These are phyloP conservation scores for Turritopsis dohrnii DNA, from an alignment of 30 jellyfish, hydroid and myxozoan genomes.

Conservation along the genomic window DNA sequence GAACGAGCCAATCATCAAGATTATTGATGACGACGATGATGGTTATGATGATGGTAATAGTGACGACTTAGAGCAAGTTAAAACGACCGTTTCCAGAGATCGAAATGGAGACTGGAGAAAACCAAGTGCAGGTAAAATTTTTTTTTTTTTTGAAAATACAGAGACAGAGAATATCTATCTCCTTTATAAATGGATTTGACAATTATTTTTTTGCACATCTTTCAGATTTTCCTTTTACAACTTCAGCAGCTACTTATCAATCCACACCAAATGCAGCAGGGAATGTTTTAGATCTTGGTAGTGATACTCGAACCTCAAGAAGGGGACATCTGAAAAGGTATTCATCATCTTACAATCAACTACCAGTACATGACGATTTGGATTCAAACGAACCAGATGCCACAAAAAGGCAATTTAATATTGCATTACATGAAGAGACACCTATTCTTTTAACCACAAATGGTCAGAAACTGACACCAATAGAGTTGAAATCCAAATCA, in stretches of 20 bases:
- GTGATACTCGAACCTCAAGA: background rate
- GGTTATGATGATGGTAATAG: conserved; percentile 27
- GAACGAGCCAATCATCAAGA: conserved; percentile 25
- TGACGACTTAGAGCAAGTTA: background rate
- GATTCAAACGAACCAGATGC: background rate
- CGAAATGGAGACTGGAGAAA: background rate
- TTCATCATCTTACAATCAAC: background rate
- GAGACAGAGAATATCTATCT: too few species aligned
- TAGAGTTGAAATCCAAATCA: conserved; percentile 31
- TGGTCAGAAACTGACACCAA: conserved; percentile 16
- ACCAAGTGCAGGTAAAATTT: background rate
- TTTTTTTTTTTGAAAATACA: background rate
- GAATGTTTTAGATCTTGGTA: background rate
- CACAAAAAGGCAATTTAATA: background rate
- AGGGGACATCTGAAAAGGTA: background rate
- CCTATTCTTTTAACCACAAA: conserved; percentile 11
- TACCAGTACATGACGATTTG: background rate
- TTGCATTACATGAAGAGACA: conserved; percentile 29
- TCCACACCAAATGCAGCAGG: background rate
- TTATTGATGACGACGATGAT: conserved; percentile 37
- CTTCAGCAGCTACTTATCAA: background rate
- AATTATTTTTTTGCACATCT: background rate
- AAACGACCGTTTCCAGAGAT: background rate
- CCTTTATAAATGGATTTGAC: too few species aligned
- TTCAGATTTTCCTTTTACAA: background rate